Evolutionary conservation across 1,140 invertebrate genomes (phyloP).

Genomic region (Meloidogyne floridensis): DNA sequence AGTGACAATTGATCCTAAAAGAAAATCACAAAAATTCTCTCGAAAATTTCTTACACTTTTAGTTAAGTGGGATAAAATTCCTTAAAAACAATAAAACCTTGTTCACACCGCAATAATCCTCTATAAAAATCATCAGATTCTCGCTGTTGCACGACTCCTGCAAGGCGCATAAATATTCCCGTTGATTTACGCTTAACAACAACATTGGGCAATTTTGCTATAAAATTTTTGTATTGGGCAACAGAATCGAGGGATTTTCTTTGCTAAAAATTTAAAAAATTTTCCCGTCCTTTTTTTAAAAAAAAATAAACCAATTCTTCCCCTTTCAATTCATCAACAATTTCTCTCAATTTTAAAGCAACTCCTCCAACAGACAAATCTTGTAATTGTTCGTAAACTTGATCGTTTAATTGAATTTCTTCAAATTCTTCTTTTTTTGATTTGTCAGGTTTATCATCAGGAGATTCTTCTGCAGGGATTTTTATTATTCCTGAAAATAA

Average conservation of each 20-base stretch:
- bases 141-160: conserved; percentile 15
- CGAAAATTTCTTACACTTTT: background rate
- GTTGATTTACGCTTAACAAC: conserved; percentile 27
- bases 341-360: conserved; percentile 31
- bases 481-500: background rate
- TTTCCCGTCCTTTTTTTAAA: background rate
- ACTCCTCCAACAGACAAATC: conserved; percentile 36
- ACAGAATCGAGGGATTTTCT: conserved; percentile 27
- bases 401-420: conserved; percentile 25
- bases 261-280: conserved; percentile 27
- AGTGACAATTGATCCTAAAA: conserved; percentile 7
- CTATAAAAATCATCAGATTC: conserved; percentile 22
- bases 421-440: background rate
- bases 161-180: conserved; percentile 17
- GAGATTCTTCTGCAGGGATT: background rate
- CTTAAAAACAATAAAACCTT: background rate
- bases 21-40: background rate
- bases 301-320: conserved; percentile 25
- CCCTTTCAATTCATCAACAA: conserved; percentile 33
- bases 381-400: conserved; percentile 43
- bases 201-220: conserved; percentile 31
- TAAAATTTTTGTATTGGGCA: conserved; percentile 37
- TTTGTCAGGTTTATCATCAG: background rate
- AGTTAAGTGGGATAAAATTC: too few relatives aligned
- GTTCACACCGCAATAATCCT: conserved; percentile 24